Evolutionary conservation across 1,140 invertebrate genomes (phyloP), one percentile per base, ranked within the genome.

Genomic region (Melitaea cinxia): DNA sequence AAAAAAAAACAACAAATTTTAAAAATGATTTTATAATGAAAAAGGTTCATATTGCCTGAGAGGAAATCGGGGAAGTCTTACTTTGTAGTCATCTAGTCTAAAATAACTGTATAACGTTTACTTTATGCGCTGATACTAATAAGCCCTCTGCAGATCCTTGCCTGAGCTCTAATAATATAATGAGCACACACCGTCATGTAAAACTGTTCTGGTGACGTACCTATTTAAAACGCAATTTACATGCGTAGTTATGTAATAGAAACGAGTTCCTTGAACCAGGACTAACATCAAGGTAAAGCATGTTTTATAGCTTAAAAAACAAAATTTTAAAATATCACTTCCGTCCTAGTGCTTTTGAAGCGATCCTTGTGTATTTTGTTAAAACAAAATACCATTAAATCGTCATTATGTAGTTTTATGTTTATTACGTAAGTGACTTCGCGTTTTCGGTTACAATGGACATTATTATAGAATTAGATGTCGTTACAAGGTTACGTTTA

Each of bases 361-460:
- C n/a, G 12, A 39, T 26, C 6, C 10, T 12, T 45, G 23, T 37
- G 42, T 57, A 14, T 42, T 42, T 57, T 57, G 24, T 17, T 12
- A 37, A 37, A n/a, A 14, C 17, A 15, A 24, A 42, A 14, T 2
- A 17, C 39, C 35, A 57, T 56, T 56, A 56, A 45, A 56, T 23
- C 10, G 28, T 14, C 54, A 42, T 57, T 57, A 57, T 9, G 14
- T 26, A 0, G 33, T 39, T 57, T 37, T 45, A 24, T 9, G 37
- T 24, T 57, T 45, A 21, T 57, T 57, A 57, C 21, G 28, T 57
- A 55, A 42, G 15, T 57, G 23, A 57, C 37, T 42, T 42, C 2
- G 12, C n/a, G 37, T 57, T 57, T 57, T 57, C 39, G 54, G 14
- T 57, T 42, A 57, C 37, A 57, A 57, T 57, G 39, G 54, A 45